A percentile compares a stretch with the other conserved stretches of the same genome.
Conservation (phyloP, 2,113 vertebrate species). For the Rissa tridactyla region DNA sequence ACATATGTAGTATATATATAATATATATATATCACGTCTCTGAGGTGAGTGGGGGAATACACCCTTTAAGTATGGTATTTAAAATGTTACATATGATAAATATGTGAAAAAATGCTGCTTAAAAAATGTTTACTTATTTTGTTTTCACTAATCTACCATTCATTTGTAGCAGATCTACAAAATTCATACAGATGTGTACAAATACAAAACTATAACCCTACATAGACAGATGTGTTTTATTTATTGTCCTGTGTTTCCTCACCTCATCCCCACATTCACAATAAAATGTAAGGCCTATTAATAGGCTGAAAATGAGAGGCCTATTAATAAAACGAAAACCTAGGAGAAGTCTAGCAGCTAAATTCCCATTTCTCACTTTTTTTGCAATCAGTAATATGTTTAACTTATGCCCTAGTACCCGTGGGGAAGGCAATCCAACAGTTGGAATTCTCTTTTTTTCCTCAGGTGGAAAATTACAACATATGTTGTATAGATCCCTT, state of each 20-base stretch:
- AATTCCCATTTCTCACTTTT: neutral
- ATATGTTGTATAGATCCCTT: neutral
- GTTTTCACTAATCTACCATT: neutral
- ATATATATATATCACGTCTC: neutral
- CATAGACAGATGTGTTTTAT: neutral
- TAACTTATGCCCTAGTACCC: neutral
- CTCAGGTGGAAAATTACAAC: neutral
- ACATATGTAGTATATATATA: fast-evolving
- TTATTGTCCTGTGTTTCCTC: neutral
- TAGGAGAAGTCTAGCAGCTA: neutral
- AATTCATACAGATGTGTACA: neutral
- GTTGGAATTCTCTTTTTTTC: neutral
- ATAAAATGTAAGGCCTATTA: neutral
- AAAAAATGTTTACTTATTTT: neutral
- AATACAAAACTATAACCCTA: neutral
- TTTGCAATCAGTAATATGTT: neutral
- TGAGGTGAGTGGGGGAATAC: fast-evolving
- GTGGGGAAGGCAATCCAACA: neutral
- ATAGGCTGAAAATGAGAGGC: too few relatives aligned
- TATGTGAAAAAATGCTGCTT: neutral
- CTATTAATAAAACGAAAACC: neutral
- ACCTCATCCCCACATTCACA: neutral
- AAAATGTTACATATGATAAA: neutral
- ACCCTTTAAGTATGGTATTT: neutral
- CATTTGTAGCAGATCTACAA: neutral